Evolutionary conservation across 2,888 invertebrate species (phyloP), one percentile per base, ranked within the genome.

Genomic region (Apoderus coryli): DNA sequence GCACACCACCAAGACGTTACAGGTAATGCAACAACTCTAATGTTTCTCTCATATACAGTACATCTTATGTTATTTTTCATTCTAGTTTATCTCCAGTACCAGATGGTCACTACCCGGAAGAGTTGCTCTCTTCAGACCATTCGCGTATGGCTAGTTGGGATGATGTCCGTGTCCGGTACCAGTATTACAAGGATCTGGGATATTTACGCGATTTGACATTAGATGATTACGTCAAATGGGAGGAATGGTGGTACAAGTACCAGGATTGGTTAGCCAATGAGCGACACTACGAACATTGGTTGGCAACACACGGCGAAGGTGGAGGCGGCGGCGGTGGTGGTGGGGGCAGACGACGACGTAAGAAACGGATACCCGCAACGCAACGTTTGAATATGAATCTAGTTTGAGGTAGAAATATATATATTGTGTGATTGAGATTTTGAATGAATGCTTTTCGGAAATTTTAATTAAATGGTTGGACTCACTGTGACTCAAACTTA

Each of bases 241-340:
- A 88, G 58, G 85, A 86, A 54, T 88, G 88, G 88, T 88, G 86
- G 85, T 86, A 86, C 61, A 77, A 79, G 46, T 88, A 88, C 54
- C 84, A 86, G 54, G 86, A 86, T 56, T 88, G 86, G 86, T 56
- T 86, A 46, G 84, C 85, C 41, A 69, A 76, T n/a, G 79, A 79
- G 53, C 65, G 78, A 24, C 77, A 75, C 15, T 78, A 76, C 54
- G 76, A 77, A 51, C 72, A 76, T 27, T 78, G 76, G 76, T 65
- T 69, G 22, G 58, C 57, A 39, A 48, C 59, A 60, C 47, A 66
- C 3, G 53, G 50, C 4, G 24, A 29, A 14, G 31, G 33, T 7
- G 34, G 37, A 5, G 34, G 37, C 4, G 10, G 14, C 5, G 31
- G 4, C 25, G 32, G 9, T 34, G 36, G 10, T 12, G 4, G 31